Percentiles rank a stretch among this genome's conserved stretches.
Evolutionary conservation across 2,113 vertebrate genomes (phyloP).

Genomic region (Triplophysa rosa): DNA sequence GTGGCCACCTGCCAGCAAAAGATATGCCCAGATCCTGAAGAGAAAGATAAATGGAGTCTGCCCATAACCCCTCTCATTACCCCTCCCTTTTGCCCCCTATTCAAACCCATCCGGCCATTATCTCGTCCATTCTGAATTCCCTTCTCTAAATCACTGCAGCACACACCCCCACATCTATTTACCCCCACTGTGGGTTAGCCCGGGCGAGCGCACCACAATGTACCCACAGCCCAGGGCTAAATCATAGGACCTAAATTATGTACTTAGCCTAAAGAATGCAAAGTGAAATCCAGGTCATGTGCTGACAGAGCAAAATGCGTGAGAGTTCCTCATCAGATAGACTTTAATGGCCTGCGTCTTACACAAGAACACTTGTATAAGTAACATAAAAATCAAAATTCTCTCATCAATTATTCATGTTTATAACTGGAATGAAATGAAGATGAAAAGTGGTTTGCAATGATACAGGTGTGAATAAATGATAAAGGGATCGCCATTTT

Average conservation of each 20-base stretch:
- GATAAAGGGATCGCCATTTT: too few species aligned
- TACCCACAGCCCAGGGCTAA: conserved; percentile 5
- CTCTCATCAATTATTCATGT: too few species aligned
- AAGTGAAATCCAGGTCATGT: conserved; percentile 24
- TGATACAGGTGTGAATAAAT: too few species aligned
- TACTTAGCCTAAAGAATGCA: neutral
- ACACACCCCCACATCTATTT: neutral
- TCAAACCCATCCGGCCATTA: conserved; percentile 42
- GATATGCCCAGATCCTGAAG: conserved; percentile 39
- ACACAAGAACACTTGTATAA: too few species aligned
- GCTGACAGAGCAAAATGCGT: neutral
- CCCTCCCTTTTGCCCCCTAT: conserved; percentile 27
- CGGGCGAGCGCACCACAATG: conserved; percentile 7
- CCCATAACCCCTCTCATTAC: conserved; percentile 8
- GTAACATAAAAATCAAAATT: too few species aligned
- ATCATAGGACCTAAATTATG: conserved; percentile 24
- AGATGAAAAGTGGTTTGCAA: too few species aligned
- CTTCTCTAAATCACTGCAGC: conserved; percentile 23
- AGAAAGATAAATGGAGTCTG: conserved; percentile 35
- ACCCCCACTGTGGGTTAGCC: neutral
- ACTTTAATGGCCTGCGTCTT: neutral
- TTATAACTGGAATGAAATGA: too few species aligned
- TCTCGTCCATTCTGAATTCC: conserved; percentile 37
- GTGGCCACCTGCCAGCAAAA: conserved; percentile 37
- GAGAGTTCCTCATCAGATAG: neutral